phyloP scores from a whole-genome alignment of 2,113 vertebrate species.

The Odocoileus virginianus region DNA sequence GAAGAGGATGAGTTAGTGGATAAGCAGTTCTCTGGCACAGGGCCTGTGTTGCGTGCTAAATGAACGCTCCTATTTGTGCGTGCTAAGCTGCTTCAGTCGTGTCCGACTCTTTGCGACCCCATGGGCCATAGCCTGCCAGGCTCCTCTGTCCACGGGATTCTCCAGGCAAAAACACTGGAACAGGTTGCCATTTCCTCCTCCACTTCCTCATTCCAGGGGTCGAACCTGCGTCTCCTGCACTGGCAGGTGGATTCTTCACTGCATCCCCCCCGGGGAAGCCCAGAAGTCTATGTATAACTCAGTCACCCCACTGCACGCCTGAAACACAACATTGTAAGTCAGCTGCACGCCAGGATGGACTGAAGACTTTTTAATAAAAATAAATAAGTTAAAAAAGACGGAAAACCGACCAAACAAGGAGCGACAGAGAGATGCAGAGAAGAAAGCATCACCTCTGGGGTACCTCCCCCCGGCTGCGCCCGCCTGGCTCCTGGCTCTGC shows the following conservation, averaged over 20 bases:
- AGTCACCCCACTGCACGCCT: background rate
- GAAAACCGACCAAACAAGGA: background rate
- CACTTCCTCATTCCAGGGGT: no score
- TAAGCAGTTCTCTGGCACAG: accelerated
- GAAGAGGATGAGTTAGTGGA: background rate
- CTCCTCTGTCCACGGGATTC: no score
- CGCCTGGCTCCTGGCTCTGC: accelerated
- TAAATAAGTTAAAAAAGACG: background rate
- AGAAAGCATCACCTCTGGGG: background rate
- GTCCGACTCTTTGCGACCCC: no score
- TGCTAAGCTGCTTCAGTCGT: no score
- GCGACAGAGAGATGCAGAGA: background rate
- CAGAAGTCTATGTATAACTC: background rate
- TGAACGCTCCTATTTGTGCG: accelerated
- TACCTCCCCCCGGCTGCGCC: accelerated
- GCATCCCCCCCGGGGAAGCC: background rate
- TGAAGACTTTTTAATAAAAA: background rate
- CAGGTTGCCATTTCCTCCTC: no score
- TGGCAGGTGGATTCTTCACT: no score
- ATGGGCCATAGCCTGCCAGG: no score
- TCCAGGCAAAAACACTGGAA: no score
- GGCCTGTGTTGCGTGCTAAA: background rate
- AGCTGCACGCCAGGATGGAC: background rate
- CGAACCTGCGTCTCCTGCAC: no score
- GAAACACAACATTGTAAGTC: background rate